These are phyloP conservation scores for Dryocosmus kuriphilus DNA, from an alignment of 2,888 invertebrate species.

Conservation along the genomic window DNA sequence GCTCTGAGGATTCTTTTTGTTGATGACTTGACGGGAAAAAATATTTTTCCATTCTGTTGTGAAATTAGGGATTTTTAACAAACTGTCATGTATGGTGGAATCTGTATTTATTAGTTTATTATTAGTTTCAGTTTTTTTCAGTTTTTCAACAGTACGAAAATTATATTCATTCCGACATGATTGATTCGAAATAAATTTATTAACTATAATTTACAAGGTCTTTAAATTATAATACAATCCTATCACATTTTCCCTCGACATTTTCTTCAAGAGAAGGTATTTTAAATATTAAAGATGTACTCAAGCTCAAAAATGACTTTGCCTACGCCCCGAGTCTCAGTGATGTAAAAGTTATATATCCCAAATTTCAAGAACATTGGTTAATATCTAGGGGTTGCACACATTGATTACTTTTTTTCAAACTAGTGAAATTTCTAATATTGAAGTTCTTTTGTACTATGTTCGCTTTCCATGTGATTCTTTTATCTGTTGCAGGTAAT, in stretches of 20 bases:
- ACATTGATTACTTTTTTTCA: too few relatives aligned
- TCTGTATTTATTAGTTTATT: neutral
- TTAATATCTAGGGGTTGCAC: too few relatives aligned
- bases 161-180: constrained; percentile 22
- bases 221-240: constrained; percentile 12
- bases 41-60: constrained; percentile 12
- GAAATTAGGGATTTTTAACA: constrained; percentile 8
- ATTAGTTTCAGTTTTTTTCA: neutral
- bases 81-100: neutral
- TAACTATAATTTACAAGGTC: constrained; percentile 22
- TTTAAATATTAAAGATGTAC: too few relatives aligned
- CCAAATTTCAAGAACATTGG: too few relatives aligned
- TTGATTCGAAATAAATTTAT: constrained; percentile 38
- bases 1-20: too few relatives aligned
- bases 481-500: too few relatives aligned
- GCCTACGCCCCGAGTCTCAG: too few relatives aligned
- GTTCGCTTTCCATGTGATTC: too few relatives aligned
- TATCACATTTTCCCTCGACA: neutral
- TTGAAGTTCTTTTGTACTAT: too few relatives aligned
- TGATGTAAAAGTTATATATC: too few relatives aligned
- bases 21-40: neutral
- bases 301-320: too few relatives aligned
- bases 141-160: neutral
- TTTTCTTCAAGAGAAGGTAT: neutral
- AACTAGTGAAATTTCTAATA: too few relatives aligned